Base-by-base conservation (phyloP, 1,140 invertebrate genomes). In the Solenopsis invicta region DNA sequence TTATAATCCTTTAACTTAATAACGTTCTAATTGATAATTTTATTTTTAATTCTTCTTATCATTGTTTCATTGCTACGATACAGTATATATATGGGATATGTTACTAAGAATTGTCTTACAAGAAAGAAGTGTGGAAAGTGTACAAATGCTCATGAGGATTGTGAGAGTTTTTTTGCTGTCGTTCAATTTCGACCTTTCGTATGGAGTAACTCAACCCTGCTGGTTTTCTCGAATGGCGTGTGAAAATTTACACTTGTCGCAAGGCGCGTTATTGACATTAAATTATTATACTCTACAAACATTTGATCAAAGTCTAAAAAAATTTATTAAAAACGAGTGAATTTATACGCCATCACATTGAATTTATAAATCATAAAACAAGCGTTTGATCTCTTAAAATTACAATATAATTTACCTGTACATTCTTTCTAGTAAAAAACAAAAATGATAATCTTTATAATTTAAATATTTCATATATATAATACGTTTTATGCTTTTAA, bases 231-330 rank as follows among this genome's bases (percentile, higher is more conserved):
- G 62, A 41, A 24, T 34, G 3, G 0, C 62, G 34, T 52, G 45
- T 18, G 62, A 80, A 80, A 67, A 80, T 69, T 80, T 41, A 41
- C 13, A 69, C 34, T 81, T 3, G 13, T 45, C 16, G 41, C 13
- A 21, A 71, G 18, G 4, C n/a, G 4, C 1, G 5, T 77, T 61
- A 62, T n/a, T 59, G n/a, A 41, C 18, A 69, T 37, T 45, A 9
- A 81, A 54, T 52, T 80, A 69, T 81, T 41, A 24, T 24, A 18
- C 5, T 21, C 0, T 48, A 41, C 0, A 81, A 69, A 21, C 13
- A 52, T 34, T 4, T 66, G 29, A 80, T 59, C 16, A 16, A 34
- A 21, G 4, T 21, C 21, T 29, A n/a, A 67, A 12, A 34, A 29
- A 9, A 4, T 12, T 21, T 62, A 48, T 12, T 6, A 10, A 21